These are phyloP conservation scores for Macrocentrus cingulum DNA, from an alignment of 1,140 invertebrate species.

Conservation along the genomic window DNA sequence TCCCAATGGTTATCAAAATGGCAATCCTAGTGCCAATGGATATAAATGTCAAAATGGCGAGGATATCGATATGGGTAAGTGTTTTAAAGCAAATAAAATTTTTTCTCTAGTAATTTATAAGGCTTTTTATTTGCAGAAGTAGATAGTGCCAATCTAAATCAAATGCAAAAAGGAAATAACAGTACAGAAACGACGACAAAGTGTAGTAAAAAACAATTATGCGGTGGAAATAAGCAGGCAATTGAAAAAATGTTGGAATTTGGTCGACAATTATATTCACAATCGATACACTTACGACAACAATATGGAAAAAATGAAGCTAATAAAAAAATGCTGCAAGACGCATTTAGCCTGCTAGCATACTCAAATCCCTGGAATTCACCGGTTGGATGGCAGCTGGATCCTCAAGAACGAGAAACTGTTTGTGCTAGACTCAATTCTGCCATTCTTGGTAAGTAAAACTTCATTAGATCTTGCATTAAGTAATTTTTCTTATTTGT, in stretches of 20 bases:
- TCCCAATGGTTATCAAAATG: slow-evolving; percentile 68
- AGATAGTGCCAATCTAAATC: slow-evolving; percentile 50
- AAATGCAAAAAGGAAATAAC: slow-evolving; percentile 37
- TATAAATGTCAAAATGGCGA: slow-evolving; percentile 60
- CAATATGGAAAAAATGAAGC: slow-evolving; percentile 82
- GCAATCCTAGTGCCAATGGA: slow-evolving; percentile 58
- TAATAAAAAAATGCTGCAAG: slow-evolving; percentile 93
- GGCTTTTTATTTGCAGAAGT: slow-evolving; percentile 47
- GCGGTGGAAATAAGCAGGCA: slow-evolving; percentile 78
- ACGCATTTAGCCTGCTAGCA: slow-evolving; percentile 96
- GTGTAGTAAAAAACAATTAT: slow-evolving; percentile 63
- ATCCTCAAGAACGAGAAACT: slow-evolving; percentile 88
- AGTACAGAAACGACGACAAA: slow-evolving; percentile 42
- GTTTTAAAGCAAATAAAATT: slow-evolving; percentile 1
- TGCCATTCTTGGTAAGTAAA: slow-evolving; percentile 84
- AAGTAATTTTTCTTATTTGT: background rate
- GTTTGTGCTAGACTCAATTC: slow-evolving; percentile 95
- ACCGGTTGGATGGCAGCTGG: slow-evolving; percentile 92
- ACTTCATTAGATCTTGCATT: slow-evolving; percentile 9
- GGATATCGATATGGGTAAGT: slow-evolving; percentile 68
- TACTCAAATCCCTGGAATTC: slow-evolving; percentile 97
- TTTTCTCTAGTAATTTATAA: slow-evolving; percentile 17
- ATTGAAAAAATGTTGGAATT: slow-evolving; percentile 92
- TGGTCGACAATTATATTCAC: slow-evolving; percentile 88
- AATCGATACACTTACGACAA: slow-evolving; percentile 81